A percentile compares a stretch with the other conserved stretches of the same genome.
Evolutionary conservation across 2,888 invertebrate species (phyloP).

Genomic region (Eueremaeus valkanovi): DNA sequence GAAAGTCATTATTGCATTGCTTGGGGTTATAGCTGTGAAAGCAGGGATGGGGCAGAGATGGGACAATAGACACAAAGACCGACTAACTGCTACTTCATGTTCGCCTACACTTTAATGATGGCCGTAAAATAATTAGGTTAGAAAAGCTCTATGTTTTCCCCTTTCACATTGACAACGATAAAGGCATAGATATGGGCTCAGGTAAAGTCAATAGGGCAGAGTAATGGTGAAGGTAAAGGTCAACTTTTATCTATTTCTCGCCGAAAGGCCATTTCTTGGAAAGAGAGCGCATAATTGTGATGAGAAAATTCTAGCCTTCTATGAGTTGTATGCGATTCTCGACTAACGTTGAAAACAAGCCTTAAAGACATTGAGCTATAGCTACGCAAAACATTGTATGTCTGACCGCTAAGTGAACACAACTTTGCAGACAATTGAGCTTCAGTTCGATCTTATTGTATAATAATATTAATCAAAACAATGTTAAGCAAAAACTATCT

Average conservation of each 20-base stretch:
- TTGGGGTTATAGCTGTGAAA: slow-evolving; percentile 13
- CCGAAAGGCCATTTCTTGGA: not conserved
- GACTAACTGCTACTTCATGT: slow-evolving; percentile 22
- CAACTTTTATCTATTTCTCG: slow-evolving; percentile 20
- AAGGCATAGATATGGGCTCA: not conserved
- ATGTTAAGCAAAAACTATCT: not conserved
- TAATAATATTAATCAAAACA: slow-evolving; percentile 13
- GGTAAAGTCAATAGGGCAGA: not conserved
- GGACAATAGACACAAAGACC: slow-evolving; percentile 25
- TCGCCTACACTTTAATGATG: slow-evolving; percentile 31
- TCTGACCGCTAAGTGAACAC: not conserved
- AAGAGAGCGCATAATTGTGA: slow-evolving; percentile 20
- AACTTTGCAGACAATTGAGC: not conserved
- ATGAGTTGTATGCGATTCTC: not conserved
- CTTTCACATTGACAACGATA: not conserved
- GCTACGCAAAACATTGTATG: not conserved
- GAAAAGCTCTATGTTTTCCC: not conserved
- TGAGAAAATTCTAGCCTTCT: not conserved
- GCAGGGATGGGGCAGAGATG: not conserved
- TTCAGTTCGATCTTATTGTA: not conserved
- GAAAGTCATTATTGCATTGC: slow-evolving; percentile 31
- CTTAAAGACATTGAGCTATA: not conserved
- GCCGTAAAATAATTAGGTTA: slow-evolving; percentile 34
- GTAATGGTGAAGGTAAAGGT: not conserved
- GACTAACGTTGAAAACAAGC: not conserved